phyloP scores from a whole-genome alignment of 2,888 invertebrate genomes.

The Bhutanitis thaidina region DNA sequence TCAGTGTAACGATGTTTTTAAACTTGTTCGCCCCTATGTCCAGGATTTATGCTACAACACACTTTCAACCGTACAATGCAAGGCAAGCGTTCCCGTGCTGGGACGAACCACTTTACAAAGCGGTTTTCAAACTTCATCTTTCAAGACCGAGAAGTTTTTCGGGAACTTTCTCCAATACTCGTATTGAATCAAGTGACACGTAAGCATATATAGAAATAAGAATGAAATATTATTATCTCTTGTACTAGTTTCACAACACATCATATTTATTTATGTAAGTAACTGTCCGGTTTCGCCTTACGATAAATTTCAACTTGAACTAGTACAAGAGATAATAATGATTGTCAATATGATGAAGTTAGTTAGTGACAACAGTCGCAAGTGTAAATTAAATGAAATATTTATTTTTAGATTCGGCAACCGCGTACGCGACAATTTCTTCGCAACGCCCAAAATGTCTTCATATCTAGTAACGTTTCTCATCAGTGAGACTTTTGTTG shows the following conservation, averaged over 20 bases:
- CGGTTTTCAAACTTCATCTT: slow-evolving; percentile 85
- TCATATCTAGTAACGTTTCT: slow-evolving; percentile 92
- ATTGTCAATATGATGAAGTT: too few species aligned
- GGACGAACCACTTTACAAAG: slow-evolving; percentile 91
- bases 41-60: slow-evolving; percentile 81
- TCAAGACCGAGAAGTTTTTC: slow-evolving; percentile 72
- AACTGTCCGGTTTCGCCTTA: background rate
- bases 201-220: slow-evolving; percentile 30
- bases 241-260: too few species aligned
- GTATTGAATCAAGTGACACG: slow-evolving; percentile 39
- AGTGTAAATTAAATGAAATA: too few species aligned
- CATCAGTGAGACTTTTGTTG: slow-evolving; percentile 75
- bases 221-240: too few species aligned
- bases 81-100: slow-evolving; percentile 92
- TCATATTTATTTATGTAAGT: too few species aligned
- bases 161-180: slow-evolving; percentile 82
- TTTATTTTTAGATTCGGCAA: slow-evolving; percentile 32
- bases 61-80: slow-evolving; percentile 89
- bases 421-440: slow-evolving; percentile 57
- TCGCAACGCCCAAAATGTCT: slow-evolving; percentile 84
- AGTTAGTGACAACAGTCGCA: too few species aligned
- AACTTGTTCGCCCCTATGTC: too few species aligned
- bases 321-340: too few species aligned
- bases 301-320: background rate
- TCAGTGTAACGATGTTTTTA: too few species aligned